phyloP scores from a whole-genome alignment of 2,888 invertebrate species.

The Nesidiocoris tenuis region DNA sequence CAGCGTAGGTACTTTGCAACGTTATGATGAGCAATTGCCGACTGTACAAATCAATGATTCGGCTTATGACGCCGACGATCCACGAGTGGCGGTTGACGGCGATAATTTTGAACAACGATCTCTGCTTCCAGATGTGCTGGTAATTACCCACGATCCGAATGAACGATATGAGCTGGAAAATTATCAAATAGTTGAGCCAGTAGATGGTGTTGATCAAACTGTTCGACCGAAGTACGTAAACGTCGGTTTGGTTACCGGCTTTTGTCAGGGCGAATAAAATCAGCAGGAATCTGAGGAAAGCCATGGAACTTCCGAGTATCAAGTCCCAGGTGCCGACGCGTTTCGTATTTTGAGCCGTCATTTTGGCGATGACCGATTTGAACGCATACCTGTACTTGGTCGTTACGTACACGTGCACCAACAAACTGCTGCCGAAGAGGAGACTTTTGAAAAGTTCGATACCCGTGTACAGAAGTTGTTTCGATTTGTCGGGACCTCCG shows the following conservation, averaged over 20 bases:
- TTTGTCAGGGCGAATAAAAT: constrained; percentile 4
- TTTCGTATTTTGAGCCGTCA: background rate
- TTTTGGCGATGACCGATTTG: background rate
- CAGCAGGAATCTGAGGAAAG: background rate
- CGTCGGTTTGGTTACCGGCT: background rate
- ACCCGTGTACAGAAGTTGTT: background rate
- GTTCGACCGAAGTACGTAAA: constrained; percentile 24
- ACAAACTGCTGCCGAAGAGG: constrained; percentile 14
- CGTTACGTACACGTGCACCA: constrained; percentile 5
- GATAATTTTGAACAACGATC: background rate
- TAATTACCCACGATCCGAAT: background rate
- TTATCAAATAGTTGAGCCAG: constrained; percentile 31
- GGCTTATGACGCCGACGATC: background rate
- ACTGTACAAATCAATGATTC: constrained; percentile 10
- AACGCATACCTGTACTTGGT: background rate
- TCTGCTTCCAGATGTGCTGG: background rate
- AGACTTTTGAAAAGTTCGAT: constrained; percentile 21
- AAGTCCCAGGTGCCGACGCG: background rate
- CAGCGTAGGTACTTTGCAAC: constrained; percentile 3
- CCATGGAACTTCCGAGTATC: background rate
- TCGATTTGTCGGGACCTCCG: background rate
- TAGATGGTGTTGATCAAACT: background rate
- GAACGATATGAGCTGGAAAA: constrained; percentile 26
- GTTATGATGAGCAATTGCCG: constrained; percentile 27
- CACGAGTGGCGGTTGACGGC: constrained; percentile 20